A percentile compares a stretch with the other conserved stretches of the same genome.
phyloP scores from a whole-genome alignment of 1,140 invertebrate species.

The Nephila pilipes region DNA sequence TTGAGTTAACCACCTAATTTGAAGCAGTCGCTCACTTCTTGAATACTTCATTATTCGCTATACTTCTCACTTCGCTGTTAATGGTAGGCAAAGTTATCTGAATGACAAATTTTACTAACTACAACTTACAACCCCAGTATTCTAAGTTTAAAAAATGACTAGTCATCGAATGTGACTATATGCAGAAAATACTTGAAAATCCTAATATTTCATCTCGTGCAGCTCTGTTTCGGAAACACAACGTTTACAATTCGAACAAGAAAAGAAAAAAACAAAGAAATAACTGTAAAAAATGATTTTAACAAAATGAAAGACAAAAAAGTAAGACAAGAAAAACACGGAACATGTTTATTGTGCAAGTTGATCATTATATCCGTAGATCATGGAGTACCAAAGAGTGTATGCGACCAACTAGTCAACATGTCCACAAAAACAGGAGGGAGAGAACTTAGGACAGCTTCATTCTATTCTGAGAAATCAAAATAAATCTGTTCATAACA shows the following conservation, averaged over 20 bases:
- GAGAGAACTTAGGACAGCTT: not conserved
- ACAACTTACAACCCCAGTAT: too few species aligned
- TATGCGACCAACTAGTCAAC: not conserved
- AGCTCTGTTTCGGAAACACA: not conserved
- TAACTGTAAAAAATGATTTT: not conserved
- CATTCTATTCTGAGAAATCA: not conserved
- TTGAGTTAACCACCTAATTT: too few species aligned
- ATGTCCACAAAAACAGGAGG: not conserved
- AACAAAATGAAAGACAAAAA: not conserved
- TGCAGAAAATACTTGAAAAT: not conserved
- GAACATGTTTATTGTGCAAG: not conserved
- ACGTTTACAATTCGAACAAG: not conserved
- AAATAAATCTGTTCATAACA: conserved; percentile 19
- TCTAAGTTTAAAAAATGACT: too few species aligned
- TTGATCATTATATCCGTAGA: not conserved
- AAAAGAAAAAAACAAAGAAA: not conserved
- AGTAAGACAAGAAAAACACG: not conserved
- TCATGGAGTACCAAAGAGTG: not conserved
- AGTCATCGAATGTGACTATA: too few species aligned
- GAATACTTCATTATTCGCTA: too few species aligned
- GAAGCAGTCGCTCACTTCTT: too few species aligned
- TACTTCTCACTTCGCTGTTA: too few species aligned
- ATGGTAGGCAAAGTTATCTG: too few species aligned
- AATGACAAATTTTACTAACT: too few species aligned
- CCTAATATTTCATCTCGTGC: not conserved